Conservation (phyloP, 2,797 vertebrate genomes). For the Erethizon dorsatum region DNA sequence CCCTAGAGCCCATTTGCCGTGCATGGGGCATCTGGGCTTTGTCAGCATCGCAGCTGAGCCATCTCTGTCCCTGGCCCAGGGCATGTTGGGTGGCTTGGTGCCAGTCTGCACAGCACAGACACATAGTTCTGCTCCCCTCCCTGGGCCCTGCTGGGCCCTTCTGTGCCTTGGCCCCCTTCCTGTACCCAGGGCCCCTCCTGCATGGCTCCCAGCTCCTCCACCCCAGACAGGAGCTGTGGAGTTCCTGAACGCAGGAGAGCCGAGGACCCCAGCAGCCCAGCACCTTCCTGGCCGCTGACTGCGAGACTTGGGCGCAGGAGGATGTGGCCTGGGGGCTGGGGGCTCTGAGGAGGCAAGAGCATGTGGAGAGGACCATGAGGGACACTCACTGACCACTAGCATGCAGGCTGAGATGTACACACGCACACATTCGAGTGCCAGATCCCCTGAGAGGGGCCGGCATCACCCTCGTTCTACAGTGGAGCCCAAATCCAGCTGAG, state of each 20-base stretch:
- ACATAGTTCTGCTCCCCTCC: not conserved
- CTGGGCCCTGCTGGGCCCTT: not conserved
- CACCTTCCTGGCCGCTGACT: not conserved
- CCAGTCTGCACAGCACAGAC: not conserved
- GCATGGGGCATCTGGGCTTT: not conserved
- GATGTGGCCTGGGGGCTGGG: not conserved
- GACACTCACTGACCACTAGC: not conserved
- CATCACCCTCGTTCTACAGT: not conserved
- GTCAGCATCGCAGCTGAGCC: not conserved
- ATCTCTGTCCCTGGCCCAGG: not conserved
- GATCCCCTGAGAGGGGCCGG: not conserved
- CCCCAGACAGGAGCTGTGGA: not conserved
- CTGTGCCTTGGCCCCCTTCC: not conserved
- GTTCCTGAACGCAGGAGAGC: not conserved
- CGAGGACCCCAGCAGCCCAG: not conserved
- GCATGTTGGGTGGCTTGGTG: not conserved
- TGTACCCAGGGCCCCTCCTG: not conserved
- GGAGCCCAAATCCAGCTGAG: not conserved
- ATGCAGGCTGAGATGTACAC: not conserved
- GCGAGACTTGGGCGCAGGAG: not conserved
- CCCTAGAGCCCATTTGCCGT: not conserved
- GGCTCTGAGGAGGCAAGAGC: not conserved
- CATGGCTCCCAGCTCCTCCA: not conserved
- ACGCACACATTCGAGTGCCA: accelerated
- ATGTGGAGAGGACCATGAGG: too few relatives aligned